Evolutionary conservation across 2,797 vertebrate species (phyloP).

Genomic region (Gymnoscopelus microlampas): DNA sequence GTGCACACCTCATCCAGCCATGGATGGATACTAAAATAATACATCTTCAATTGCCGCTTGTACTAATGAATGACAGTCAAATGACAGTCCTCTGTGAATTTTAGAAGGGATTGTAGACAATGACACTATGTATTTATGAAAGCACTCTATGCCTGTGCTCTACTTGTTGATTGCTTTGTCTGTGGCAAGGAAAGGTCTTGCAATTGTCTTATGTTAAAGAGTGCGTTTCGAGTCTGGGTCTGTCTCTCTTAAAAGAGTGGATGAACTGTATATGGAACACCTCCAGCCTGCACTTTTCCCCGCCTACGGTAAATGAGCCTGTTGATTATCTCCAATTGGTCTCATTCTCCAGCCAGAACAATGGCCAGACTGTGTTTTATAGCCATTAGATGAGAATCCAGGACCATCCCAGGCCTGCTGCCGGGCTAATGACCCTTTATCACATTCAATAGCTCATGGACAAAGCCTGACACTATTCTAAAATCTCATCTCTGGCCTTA

Average conservation of each 20-base stretch:
- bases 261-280: slow-evolving; percentile 72
- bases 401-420: slow-evolving; percentile 48
- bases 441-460: slow-evolving; percentile 74
- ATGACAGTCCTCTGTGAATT: slow-evolving; percentile 64
- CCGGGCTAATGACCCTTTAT: slow-evolving; percentile 74
- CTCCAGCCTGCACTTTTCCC: slow-evolving; percentile 64
- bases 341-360: slow-evolving; percentile 70
- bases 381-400: slow-evolving; percentile 71
- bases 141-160: slow-evolving; percentile 54
- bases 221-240: slow-evolving; percentile 55
- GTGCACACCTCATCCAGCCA: slow-evolving; percentile 57
- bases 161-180: slow-evolving; percentile 78
- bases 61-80: slow-evolving; percentile 72
- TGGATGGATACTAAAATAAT: slow-evolving; percentile 65
- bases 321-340: slow-evolving; percentile 80
- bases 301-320: slow-evolving; percentile 70
- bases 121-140: slow-evolving; percentile 72
- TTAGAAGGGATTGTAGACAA: slow-evolving; percentile 59
- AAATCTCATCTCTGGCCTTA: slow-evolving; percentile 5
- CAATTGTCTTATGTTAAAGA: slow-evolving; percentile 73
- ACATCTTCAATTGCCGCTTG: slow-evolving; percentile 73
- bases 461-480: slow-evolving; percentile 60
- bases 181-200: slow-evolving; percentile 70
- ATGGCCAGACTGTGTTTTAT: slow-evolving; percentile 67
- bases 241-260: slow-evolving; percentile 36